Evolutionary conservation across 1,140 invertebrate genomes (phyloP).

Genomic region (Polypedilum vanderplanki): DNA sequence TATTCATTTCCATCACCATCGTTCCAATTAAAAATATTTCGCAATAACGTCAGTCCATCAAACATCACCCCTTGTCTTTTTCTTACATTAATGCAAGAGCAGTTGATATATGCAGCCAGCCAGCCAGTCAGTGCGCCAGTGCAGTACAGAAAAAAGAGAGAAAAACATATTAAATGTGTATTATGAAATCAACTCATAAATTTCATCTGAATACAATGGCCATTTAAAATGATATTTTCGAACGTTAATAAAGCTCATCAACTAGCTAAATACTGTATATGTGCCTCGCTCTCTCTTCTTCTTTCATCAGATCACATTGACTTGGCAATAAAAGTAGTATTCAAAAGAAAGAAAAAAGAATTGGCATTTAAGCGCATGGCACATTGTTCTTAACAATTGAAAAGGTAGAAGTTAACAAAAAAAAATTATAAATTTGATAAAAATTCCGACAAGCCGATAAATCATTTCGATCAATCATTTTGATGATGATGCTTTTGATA

Average conservation of each 20-base stretch:
- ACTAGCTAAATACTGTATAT: constrained; percentile 24
- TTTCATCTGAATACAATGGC: constrained; percentile 27
- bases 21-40: no score
- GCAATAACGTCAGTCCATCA: no score
- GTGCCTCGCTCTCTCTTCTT: no score
- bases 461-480: constrained; percentile 19
- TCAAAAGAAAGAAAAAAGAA: background rate
- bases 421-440: constrained; percentile 9
- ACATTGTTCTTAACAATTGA: constrained; percentile 23
- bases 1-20: no score
- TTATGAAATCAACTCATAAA: constrained; percentile 29
- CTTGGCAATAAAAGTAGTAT: background rate
- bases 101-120: constrained; percentile 5
- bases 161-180: constrained; percentile 25
- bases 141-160: background rate
- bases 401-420: background rate
- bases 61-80: no score
- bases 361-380: constrained; percentile 27
- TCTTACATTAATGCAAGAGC: no score
- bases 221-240: constrained; percentile 28
- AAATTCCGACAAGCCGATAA: constrained; percentile 11
- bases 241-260: constrained; percentile 29
- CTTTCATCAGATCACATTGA: background rate
- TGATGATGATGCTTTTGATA: background rate
- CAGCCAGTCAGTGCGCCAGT: constrained; percentile 6